Evolutionary conservation across 2,888 invertebrate genomes (phyloP), one percentile per base, ranked within the genome.

Genomic region (Horisme vitalbata): DNA sequence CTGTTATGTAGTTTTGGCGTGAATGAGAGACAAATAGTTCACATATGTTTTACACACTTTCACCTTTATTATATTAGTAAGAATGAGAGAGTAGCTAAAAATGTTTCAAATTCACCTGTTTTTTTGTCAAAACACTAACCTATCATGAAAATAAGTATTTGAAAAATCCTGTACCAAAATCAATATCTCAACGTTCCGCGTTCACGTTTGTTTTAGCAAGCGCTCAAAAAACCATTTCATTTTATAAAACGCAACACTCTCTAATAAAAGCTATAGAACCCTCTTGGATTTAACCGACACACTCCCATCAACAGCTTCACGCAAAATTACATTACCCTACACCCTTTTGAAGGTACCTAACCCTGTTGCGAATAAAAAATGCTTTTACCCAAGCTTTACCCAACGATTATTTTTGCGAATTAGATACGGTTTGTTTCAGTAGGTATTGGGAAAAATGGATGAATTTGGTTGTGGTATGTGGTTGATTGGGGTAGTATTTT

Each of bases 321-420:
- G 47, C 62, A 32, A 61, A 71, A 75, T 77, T 60, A 70, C 66
- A 74, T 74, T 76, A 74, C 68, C 64, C 62, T 53, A 44, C 44
- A 32, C 36, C 45, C 37, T 45, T 37, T 28, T 4, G 14, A 26
- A 13, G 21, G 36, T 31, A 31, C 34, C 13, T 15, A 28, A 8
- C 5, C 31, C 7, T 61, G 52, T 59, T 53, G 41, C 36, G 41
- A 52, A 28, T 38, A 45, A 38, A 34, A 41, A 45, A 45, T 45
- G 27, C 37, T 20, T 38, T 27, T 21, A 33, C 33, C 36, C 15
- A 32, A 45, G 18, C 18, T 18, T 18, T 18, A 18, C 18, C 2
- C 6, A 9, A 37, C 36, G 35, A 31, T 36, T 36, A 35, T 35
- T 27, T 8, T 10, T 27, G 13, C n/a, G 7, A 3, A 24, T 26